Base-by-base conservation (phyloP, 2,888 invertebrate genomes). In the Xylota segnis region DNA sequence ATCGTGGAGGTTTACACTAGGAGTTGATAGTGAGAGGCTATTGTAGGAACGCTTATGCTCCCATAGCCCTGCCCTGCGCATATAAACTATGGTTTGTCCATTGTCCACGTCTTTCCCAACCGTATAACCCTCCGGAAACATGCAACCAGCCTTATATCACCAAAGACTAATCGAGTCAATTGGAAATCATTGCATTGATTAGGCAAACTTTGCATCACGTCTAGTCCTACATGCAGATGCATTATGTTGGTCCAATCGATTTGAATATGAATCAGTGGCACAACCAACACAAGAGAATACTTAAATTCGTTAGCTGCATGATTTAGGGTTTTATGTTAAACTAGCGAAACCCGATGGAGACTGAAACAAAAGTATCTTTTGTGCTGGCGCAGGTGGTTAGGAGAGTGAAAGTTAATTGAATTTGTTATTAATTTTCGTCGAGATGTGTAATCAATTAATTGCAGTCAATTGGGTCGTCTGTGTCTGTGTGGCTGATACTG, bases 131-230 rank as follows among this genome's bases (percentile, higher is more conserved):
- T 14, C 23, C 9, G 54, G 12, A 54, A 54, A 9, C 5, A 18
- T 18, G 18, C 10, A 50, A 10, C 0, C 18, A 50, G 9, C 7
- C 5, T 6, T 3, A 18, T 4, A 29, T n/a, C 18, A 47, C 47
- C 18, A 18, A 23, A 47, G 16, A 18, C 16, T 47, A 23, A 47
- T 23, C 2, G 16, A 47, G 18, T 7, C 18, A 47, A 47, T 18
- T 18, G 9, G 47, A 23, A 47, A 47, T 18, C 5, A 18, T 18
- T 47, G 18, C 47, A 18, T 47, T 18, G 18, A 18, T 47, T 47
- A 47, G 7, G 18, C 47, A 18, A 47, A 45, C 45, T 45, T 45
- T 45, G 45, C 45, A 45, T 16, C 47, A 47, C 16, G 18, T 47
- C 18, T 47, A 18, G 47, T 23, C 47, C 16, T 47, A 18, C 16